Base-by-base conservation (phyloP, 2,113 vertebrate species). In the Clupea harengus region DNA sequence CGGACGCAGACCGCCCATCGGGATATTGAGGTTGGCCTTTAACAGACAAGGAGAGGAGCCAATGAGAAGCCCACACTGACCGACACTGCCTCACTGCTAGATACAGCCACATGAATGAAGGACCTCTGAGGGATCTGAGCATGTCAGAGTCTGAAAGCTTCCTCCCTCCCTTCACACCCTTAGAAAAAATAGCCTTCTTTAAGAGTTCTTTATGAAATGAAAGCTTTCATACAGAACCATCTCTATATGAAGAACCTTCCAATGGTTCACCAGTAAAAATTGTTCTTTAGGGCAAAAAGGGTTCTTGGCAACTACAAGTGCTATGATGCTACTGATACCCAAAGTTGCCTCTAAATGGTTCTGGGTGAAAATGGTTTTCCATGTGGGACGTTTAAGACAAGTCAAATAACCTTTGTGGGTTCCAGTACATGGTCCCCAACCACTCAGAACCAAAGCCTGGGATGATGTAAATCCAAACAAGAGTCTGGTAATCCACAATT, bases 21-120 rank as follows among this genome's bases (percentile, higher is more conserved):
- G 98, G 93, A 99, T 99, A 93, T 99, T 99, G 92, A 99, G 96
- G 94, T 99, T 99, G 93, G 98, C 98, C 98, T 99, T 94, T 88
- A 85, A 90, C 86, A 87, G 81, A 90, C 89, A 50, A 87, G 93
- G 91, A 83, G 67, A 85, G 86, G 72, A 89, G 85, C 88, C 87
- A 91, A 87, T 93, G 67, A 93, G 83, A 91, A 2, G n/a, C 83
- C 87, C 82, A 39, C 64, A 57, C 47, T 72, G 64, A 72, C 64
- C 64, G 64, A 28, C 64, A 28, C 72, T 78, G 72, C 72, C 72
- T 78, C 32, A 32, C 72, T 78, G 32, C 28, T 78, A 32, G 10
- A 78, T 15, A 78, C 72, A 78, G 28, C 72, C 72, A 78, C 72
- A 78, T 11, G 10, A 13, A 78, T 15, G 10, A 78, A 17, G 32